phyloP scores from a whole-genome alignment of 2,888 invertebrate species.

The Apodemia hepburni region DNA sequence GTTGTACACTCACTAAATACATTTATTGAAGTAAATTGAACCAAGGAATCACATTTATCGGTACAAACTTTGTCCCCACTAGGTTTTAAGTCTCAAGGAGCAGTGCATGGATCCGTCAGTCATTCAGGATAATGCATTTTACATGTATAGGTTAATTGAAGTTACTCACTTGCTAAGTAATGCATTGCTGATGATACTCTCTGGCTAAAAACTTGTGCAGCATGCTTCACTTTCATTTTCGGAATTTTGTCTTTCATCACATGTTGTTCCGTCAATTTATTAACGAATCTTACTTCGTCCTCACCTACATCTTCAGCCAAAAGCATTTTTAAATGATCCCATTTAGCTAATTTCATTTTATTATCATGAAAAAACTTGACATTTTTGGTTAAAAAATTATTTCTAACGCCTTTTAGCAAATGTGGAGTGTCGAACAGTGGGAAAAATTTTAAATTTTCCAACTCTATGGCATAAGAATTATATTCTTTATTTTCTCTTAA shows the following conservation, averaged over 20 bases:
- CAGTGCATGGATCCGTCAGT: too few relatives aligned
- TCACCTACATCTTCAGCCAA: constrained; percentile 10
- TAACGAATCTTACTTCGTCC: constrained; percentile 13
- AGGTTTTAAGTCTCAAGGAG: too few relatives aligned
- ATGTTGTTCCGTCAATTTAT: constrained; percentile 14
- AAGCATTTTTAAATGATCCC: constrained; percentile 14
- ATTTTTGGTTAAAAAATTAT: constrained; percentile 33
- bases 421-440: not conserved
- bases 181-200: constrained; percentile 7
- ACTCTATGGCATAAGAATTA: not conserved
- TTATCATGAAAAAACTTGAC: constrained; percentile 11
- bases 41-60: too few relatives aligned
- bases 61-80: too few relatives aligned
- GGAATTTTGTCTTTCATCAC: not conserved
- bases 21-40: too few relatives aligned
- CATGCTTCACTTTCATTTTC: constrained; percentile 12
- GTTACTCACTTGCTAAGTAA: constrained; percentile 1
- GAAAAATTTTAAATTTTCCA: not conserved
- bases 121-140: too few relatives aligned
- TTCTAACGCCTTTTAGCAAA: constrained; percentile 33
- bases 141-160: too few relatives aligned
- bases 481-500: constrained; percentile 14
- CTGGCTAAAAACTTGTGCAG: constrained; percentile 13
- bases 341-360: constrained; percentile 12
- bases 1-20: too few relatives aligned